Base-by-base conservation (phyloP, 1,140 invertebrate genomes). In the Bombus haemorrhoidalis region DNA sequence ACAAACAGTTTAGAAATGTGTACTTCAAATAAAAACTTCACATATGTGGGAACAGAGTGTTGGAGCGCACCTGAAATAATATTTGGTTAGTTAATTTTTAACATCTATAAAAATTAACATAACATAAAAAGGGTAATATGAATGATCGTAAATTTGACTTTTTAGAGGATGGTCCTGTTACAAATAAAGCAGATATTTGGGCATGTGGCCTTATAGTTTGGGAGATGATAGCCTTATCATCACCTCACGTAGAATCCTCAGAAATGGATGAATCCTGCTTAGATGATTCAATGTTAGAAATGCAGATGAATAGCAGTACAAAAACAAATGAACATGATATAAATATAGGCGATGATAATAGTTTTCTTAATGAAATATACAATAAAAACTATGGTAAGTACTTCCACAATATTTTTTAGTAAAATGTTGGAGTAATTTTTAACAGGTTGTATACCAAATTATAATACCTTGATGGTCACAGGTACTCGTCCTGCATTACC, bases 11-110 rank as follows among this genome's bases (percentile, higher is more conserved):
- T 97, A 10, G 94, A 95, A 62, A 89, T 97, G 28, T 96, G 97
- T 88, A 95, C 94, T 53, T 93, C 94, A 28, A 96, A 96, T 82
- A 78, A 90, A 91, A 64, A 97, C 95, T 96, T 95, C 96, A 79
- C 95, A 93, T 93, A 95, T 86, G 86, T 94, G 18, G 97, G 97
- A 9, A 98, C 97, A n/a, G 95, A 96, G 90, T 95, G 96, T 71
- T 98, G 98, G 98, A 97, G 96, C 91, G 96, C 97, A 2, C 97
- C 97, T 2, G 98, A 98, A 96, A 95, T 97, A 8, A 93, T 98
- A 22, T 71, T 64, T 84, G 94, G 94, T 95, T 89, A 43, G 80
- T 86, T 69, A 75, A 28, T 28, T 80, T 85, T 28, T 81, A 66
- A 18, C 75, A 59, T 71, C 62, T 59, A 37, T 43, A 53, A 4